These are phyloP conservation scores for Myiozetetes cayanensis DNA, from an alignment of 2,113 vertebrate genomes.

Conservation along the genomic window DNA sequence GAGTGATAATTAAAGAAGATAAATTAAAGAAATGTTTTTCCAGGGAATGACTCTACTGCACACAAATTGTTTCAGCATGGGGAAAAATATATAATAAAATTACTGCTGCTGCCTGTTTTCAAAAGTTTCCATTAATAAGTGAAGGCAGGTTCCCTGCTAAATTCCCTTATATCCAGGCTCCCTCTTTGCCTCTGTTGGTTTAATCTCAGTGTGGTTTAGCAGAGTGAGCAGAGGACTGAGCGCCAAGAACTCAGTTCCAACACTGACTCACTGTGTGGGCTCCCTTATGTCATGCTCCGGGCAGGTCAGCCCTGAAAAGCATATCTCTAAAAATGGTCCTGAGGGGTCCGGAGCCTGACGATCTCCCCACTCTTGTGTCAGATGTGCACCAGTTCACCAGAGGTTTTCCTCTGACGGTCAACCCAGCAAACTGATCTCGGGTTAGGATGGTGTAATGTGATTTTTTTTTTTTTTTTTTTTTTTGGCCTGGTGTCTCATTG, in stretches of 20 bases:
- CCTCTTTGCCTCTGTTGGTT: constrained; percentile 45
- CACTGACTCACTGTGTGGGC: constrained; percentile 52
- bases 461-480: not conserved
- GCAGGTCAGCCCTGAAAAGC: constrained; percentile 42
- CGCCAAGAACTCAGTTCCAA: not conserved
- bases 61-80: constrained; percentile 74
- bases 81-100: constrained; percentile 66
- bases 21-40: constrained; percentile 78
- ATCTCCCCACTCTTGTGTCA: not conserved
- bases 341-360: not conserved
- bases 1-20: constrained; percentile 81
- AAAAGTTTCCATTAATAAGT: constrained; percentile 72
- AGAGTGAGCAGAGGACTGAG: not conserved
- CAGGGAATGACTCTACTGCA: constrained; percentile 68
- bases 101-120: constrained; percentile 63
- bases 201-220: constrained; percentile 56
- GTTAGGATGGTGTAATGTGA: not conserved
- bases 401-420: not conserved
- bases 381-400: not conserved
- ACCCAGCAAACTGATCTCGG: not conserved
- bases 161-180: constrained; percentile 43
- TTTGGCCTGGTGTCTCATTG: not conserved
- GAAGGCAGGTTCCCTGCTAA: constrained; percentile 60
- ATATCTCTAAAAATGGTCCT: not conserved
- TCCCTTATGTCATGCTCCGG: constrained; percentile 17